A percentile compares a stretch with the other conserved stretches of the same genome.
Conservation (phyloP, 2,888 invertebrate genomes). For the Thecophora atra region DNA sequence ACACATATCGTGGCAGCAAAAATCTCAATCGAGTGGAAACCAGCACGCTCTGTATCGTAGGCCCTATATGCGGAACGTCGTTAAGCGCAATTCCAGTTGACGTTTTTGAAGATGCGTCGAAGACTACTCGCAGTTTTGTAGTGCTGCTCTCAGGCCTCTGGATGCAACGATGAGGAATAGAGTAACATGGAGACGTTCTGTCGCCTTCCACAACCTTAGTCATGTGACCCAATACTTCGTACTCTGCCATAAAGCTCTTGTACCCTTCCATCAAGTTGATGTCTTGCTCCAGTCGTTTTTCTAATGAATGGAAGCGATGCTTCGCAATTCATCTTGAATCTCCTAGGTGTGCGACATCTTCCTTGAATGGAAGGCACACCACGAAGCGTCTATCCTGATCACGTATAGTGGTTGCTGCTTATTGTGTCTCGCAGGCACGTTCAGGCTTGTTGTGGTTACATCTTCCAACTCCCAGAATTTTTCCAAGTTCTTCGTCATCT, state of each 20-base stretch:
- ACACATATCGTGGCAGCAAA: too few species aligned
- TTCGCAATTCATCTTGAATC: too few species aligned
- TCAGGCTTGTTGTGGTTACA: neutral
- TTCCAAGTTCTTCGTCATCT: too few species aligned
- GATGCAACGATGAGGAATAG: constrained; percentile 5
- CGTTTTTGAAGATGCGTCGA: constrained; percentile 12
- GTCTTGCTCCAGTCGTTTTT: neutral
- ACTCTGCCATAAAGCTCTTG: neutral
- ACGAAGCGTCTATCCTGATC: too few species aligned
- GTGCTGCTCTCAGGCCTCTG: neutral
- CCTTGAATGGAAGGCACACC: too few species aligned
- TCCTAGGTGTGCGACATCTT: too few species aligned
- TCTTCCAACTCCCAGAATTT: too few species aligned
- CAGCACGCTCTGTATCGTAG: too few species aligned
- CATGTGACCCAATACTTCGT: neutral
- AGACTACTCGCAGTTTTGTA: neutral
- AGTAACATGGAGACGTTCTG: neutral
- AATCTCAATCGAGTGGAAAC: too few species aligned
- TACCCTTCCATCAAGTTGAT: neutral
- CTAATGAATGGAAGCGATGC: neutral
- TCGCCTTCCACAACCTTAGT: neutral
- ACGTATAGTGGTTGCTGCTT: neutral
- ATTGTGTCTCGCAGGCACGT: neutral
- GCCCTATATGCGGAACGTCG: too few species aligned
- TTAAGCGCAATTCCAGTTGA: neutral